Percentiles rank a stretch among this genome's conserved stretches.
Evolutionary conservation across 2,797 vertebrate genomes (phyloP).

Genomic region (Squalus acanthias): DNA sequence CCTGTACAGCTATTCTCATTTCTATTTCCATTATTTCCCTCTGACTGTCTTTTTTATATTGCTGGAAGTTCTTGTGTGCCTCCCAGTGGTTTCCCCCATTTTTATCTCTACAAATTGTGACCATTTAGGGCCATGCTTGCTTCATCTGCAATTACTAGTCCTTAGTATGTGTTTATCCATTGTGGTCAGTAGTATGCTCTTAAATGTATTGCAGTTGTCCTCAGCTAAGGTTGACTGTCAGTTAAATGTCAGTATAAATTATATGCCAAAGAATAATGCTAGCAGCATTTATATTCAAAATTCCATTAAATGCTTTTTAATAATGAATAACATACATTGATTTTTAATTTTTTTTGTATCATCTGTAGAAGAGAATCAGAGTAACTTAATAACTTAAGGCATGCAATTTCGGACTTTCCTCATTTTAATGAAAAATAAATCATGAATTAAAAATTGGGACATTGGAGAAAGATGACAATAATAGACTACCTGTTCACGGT

Average conservation of each 20-base stretch:
- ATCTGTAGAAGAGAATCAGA: not conserved
- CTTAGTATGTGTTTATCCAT: not conserved
- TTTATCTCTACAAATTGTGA: not conserved
- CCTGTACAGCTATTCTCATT: not conserved
- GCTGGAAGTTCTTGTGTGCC: not conserved
- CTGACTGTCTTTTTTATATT: not conserved
- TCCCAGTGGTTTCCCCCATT: not conserved
- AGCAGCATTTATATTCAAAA: not conserved
- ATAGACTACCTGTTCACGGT: not conserved
- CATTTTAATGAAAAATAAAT: not conserved
- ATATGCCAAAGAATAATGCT: not conserved
- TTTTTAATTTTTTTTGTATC: not conserved
- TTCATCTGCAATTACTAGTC: not conserved
- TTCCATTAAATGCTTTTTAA: not conserved
- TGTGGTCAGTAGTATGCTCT: not conserved
- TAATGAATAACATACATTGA: not conserved
- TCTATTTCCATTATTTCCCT: not conserved
- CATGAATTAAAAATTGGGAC: not conserved
- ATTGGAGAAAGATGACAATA: not conserved
- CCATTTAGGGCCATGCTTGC: not conserved
- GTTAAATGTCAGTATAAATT: not conserved
- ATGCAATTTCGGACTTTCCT: not conserved
- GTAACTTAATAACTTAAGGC: not conserved
- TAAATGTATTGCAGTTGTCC: not conserved
- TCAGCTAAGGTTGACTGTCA: not conserved